Evolutionary conservation across 2,797 vertebrate species (phyloP).

Genomic region (Chaetophractus vellerosus): DNA sequence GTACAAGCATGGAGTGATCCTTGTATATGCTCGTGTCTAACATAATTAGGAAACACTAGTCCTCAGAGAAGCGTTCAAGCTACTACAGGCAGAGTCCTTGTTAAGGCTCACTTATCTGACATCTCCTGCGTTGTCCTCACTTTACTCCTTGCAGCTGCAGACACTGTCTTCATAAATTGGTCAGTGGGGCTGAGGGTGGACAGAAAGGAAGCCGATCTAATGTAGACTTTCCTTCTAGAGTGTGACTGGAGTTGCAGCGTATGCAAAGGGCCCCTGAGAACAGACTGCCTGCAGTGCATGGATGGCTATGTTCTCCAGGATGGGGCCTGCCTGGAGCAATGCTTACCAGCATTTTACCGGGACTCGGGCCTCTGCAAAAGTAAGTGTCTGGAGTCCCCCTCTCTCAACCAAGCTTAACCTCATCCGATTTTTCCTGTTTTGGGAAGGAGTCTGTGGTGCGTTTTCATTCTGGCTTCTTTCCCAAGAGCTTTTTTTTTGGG

Average conservation of each 20-base stretch:
- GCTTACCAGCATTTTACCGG: slow-evolving; percentile 91
- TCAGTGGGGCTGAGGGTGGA: neutral
- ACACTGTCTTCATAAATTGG: neutral
- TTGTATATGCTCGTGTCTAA: neutral
- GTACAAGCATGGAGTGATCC: neutral
- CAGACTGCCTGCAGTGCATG: slow-evolving; percentile 97
- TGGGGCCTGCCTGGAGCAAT: slow-evolving; percentile 93
- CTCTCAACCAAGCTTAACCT: neutral
- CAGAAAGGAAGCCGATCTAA: neutral
- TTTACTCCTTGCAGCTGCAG: neutral
- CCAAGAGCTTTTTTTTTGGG: neutral
- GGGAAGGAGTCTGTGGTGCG: neutral
- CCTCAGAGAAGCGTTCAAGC: neutral
- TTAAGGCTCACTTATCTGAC: neutral
- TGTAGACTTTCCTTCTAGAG: slow-evolving; percentile 89
- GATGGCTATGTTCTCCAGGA: slow-evolving; percentile 94
- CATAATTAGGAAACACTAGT: slow-evolving; percentile 50
- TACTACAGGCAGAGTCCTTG: neutral
- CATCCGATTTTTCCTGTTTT: neutral
- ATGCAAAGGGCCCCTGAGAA: slow-evolving; percentile 93
- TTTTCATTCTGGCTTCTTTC: neutral
- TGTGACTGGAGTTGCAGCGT: slow-evolving; percentile 98
- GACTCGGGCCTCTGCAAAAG: slow-evolving; percentile 93
- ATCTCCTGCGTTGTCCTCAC: neutral
- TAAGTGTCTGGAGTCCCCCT: slow-evolving; percentile 87